Conservation (phyloP, 2,888 invertebrate genomes). For the Bibio marci region DNA sequence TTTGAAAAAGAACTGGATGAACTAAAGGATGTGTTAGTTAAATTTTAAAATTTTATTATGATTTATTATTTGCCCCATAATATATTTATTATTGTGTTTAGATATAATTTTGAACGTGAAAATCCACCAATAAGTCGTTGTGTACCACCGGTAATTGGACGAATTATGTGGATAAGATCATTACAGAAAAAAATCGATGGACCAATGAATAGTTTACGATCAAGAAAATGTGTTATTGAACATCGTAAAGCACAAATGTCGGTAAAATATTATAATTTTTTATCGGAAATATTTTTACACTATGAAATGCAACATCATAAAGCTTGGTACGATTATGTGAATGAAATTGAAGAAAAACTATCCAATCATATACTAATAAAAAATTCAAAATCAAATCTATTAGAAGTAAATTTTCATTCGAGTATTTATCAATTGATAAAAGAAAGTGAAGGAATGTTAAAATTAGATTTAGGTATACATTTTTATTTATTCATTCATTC, state of each 20-base stretch:
- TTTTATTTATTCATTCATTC: background rate
- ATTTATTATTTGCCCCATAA: too few species aligned
- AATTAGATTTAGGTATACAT: slow-evolving; percentile 46
- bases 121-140: slow-evolving; percentile 55
- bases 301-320: slow-evolving; percentile 69
- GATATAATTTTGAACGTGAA: slow-evolving; percentile 61
- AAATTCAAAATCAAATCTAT: slow-evolving; percentile 44
- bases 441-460: slow-evolving; percentile 69
- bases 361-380: slow-evolving; percentile 53
- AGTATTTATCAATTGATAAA: slow-evolving; percentile 54
- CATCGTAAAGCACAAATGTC: slow-evolving; percentile 54
- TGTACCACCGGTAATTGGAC: slow-evolving; percentile 63
- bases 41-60: background rate
- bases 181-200: slow-evolving; percentile 52
- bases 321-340: slow-evolving; percentile 62
- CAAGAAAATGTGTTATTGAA: slow-evolving; percentile 29
- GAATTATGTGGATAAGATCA: slow-evolving; percentile 70
- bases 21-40: slow-evolving; percentile 42
- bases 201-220: slow-evolving; percentile 46
- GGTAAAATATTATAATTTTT: slow-evolving; percentile 60
- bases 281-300: slow-evolving; percentile 62
- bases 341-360: slow-evolving; percentile 42
- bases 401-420: slow-evolving; percentile 54
- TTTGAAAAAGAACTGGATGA: slow-evolving; percentile 51
- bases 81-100: slow-evolving; percentile 11